These are phyloP conservation scores for Blennius ocellaris DNA, from an alignment of 2,113 vertebrate species.

Conservation along the genomic window DNA sequence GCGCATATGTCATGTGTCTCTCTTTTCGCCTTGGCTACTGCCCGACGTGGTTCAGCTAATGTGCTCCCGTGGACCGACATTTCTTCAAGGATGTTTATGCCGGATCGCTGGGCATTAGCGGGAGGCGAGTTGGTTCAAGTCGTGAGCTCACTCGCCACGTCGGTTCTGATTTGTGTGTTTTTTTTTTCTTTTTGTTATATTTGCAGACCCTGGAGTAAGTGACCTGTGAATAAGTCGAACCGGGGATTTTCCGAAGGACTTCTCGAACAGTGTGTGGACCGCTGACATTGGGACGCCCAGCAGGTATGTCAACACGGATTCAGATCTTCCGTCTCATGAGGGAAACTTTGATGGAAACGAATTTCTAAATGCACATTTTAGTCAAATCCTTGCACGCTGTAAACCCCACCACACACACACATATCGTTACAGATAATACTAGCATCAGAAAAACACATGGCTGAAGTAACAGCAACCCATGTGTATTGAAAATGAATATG, in stretches of 20 bases:
- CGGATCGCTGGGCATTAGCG: conserved; percentile 64
- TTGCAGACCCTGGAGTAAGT: conserved; percentile 64
- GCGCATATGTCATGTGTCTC: conserved; percentile 30
- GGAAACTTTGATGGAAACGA: neutral
- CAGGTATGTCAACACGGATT: conserved; percentile 61
- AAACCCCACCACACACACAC: neutral
- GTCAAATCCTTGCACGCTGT: neutral
- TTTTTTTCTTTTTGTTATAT: conserved; percentile 55
- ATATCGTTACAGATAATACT: neutral
- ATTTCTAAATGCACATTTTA: neutral
- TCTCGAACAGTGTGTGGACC: conserved; percentile 40
- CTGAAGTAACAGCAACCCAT: neutral
- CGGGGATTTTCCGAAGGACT: conserved; percentile 47
- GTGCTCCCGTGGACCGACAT: conserved; percentile 58
- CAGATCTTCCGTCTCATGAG: neutral
- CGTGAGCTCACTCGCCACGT: conserved; percentile 55
- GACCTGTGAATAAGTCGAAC: conserved; percentile 62
- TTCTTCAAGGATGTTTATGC: conserved; percentile 71
- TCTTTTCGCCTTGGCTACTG: conserved; percentile 23
- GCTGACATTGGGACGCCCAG: conserved; percentile 50
- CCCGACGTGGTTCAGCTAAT: conserved; percentile 30
- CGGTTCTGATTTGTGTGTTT: conserved; percentile 64
- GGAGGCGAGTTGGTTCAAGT: conserved; percentile 46
- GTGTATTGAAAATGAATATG: conserved; percentile 20
- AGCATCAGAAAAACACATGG: neutral